Percentiles rank a stretch among this genome's conserved stretches.
phyloP scores from a whole-genome alignment of 2,797 vertebrate species.

The Chaetodon trifasciatus region DNA sequence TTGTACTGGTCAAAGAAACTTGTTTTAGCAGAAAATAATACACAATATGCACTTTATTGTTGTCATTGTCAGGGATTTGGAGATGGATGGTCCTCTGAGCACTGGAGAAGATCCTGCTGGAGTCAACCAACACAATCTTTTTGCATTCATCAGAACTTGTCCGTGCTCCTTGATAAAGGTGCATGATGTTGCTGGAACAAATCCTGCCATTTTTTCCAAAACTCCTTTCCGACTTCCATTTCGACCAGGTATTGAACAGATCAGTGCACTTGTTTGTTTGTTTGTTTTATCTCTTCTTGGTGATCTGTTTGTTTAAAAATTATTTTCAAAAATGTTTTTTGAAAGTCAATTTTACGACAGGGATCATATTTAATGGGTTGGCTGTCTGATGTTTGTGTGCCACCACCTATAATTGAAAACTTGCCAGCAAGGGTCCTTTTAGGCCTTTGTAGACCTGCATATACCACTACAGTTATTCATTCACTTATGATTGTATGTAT shows the following conservation, averaged over 20 bases:
- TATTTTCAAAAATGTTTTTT: not conserved
- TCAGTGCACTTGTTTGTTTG: not conserved
- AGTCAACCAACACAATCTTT: not conserved
- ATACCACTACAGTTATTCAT: no score
- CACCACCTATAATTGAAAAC: no score
- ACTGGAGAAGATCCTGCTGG: not conserved
- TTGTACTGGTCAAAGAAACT: no score
- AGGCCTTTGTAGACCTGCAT: no score
- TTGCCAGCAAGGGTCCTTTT: not conserved
- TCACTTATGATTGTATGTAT: not conserved
- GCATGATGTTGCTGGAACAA: no score
- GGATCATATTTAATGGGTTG: not conserved
- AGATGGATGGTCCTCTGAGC: no score
- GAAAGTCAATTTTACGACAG: not conserved
- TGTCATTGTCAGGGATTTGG: not conserved
- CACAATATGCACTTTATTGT: not conserved
- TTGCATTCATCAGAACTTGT: not conserved
- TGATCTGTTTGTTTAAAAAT: not conserved
- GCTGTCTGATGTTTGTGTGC: not conserved
- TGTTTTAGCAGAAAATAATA: not conserved
- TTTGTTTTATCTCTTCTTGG: not conserved
- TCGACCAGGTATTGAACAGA: not conserved
- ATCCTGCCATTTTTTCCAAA: no score
- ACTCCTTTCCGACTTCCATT: no score
- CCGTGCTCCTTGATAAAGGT: no score